These are phyloP conservation scores for Drosophila setifemur DNA, from an alignment of 1,140 invertebrate species.

Conservation along the genomic window DNA sequence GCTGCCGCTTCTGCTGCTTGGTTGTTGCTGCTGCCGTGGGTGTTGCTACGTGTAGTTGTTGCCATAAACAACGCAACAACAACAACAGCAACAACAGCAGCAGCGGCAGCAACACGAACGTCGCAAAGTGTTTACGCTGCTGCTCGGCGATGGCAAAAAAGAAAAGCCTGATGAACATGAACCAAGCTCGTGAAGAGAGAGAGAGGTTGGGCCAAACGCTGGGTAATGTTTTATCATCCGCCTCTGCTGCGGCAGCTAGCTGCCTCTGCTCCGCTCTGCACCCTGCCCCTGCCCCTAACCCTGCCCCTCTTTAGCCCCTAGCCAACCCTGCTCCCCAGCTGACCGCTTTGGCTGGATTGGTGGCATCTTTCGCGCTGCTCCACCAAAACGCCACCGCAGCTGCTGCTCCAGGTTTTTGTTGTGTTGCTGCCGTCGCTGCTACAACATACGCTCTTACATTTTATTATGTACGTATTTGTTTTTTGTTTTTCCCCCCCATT, in stretches of 20 bases:
- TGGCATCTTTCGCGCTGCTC: conserved; percentile 64
- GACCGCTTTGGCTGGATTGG: conserved; percentile 69
- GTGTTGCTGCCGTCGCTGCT: conserved; percentile 25
- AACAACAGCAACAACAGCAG: conserved; percentile 2
- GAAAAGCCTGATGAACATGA: conserved; percentile 79
- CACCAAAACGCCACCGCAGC: conserved; percentile 25
- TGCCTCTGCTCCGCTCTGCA: no score
- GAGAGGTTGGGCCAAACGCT: conserved; percentile 63
- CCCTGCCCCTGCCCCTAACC: background rate
- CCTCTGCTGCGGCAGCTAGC: conserved; percentile 1
- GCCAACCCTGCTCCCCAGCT: conserved; percentile 8
- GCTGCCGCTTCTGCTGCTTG: conserved; percentile 17
- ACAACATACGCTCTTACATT: conserved; percentile 74
- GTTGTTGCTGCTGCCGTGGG: conserved; percentile 57
- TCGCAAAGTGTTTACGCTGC: conserved; percentile 55
- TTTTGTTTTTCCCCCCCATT: conserved; percentile 46
- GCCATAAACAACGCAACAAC: conserved; percentile 71
- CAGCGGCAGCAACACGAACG: conserved; percentile 6
- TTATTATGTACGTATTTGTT: conserved; percentile 78
- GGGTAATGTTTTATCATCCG: conserved; percentile 43
- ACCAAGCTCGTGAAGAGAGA: conserved; percentile 57
- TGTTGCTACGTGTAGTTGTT: conserved; percentile 71
- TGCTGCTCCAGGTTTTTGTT: no score
- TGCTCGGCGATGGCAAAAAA: conserved; percentile 62
- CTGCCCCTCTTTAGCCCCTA: background rate